phyloP scores from a whole-genome alignment of 2,888 invertebrate species.

The Meiosimyza platycephala region DNA sequence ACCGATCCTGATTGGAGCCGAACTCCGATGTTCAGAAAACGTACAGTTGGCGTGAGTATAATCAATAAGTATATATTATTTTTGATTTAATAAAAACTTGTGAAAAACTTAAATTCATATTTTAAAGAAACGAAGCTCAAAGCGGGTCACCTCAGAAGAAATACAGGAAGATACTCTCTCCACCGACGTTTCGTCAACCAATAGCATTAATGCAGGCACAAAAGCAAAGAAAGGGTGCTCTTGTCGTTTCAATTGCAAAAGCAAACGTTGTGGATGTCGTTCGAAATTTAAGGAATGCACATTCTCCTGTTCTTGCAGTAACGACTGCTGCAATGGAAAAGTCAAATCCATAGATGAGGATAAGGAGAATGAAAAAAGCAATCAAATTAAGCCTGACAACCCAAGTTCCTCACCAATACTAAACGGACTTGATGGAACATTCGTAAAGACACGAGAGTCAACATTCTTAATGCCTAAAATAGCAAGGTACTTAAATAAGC shows the following conservation, averaged over 20 bases:
- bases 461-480: conserved; percentile 49
- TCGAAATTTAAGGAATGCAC: conserved; percentile 45
- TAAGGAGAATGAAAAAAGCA: conserved; percentile 20
- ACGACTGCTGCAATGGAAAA: conserved; percentile 41
- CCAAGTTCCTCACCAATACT: background rate
- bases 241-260: conserved; percentile 52
- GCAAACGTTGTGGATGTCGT: conserved; percentile 55
- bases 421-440: conserved; percentile 34
- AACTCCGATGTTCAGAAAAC: conserved; percentile 45
- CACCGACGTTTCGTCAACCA: conserved; percentile 36
- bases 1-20: conserved; percentile 53
- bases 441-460: conserved; percentile 39
- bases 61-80: background rate
- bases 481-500: conserved; percentile 45
- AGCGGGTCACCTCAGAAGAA: conserved; percentile 2
- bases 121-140: background rate
- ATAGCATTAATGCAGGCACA: conserved; percentile 41
- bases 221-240: conserved; percentile 44
- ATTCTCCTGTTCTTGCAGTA: conserved; percentile 41
- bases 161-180: conserved; percentile 7
- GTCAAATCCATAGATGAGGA: conserved; percentile 4
- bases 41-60: conserved; percentile 23
- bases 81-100: too few relatives aligned
- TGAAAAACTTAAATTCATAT: too few relatives aligned
- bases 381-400: conserved; percentile 10